Percentiles rank a stretch among this genome's conserved stretches.
These are phyloP conservation scores for Halichondria panicea DNA, from an alignment of 37 sponge, comb jelly and placozoan genomes.

Conservation along the genomic window DNA sequence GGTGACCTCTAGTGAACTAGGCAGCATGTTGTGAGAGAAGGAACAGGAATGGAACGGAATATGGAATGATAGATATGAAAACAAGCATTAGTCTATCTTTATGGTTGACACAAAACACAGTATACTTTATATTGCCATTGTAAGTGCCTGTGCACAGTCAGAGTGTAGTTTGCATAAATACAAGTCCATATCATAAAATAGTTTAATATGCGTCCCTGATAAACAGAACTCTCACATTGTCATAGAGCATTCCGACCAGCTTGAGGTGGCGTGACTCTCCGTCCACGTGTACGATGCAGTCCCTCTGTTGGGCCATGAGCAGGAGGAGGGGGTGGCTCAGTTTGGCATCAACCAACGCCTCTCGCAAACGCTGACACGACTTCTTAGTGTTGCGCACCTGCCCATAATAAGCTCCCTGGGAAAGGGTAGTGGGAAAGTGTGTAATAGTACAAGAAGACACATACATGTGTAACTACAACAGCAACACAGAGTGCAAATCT, in stretches of 20 bases:
- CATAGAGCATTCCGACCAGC: slow-evolving; percentile 83
- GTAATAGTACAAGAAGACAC: not conserved
- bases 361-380: slow-evolving; percentile 90
- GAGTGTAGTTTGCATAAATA: too few species aligned
- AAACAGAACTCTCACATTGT: slow-evolving; percentile 62
- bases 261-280: slow-evolving; percentile 81
- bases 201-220: not conserved
- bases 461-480: not conserved
- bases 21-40: too few species aligned
- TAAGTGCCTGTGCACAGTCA: too few species aligned
- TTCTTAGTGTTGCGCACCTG: slow-evolving; percentile 93
- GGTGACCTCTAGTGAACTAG: too few species aligned
- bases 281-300: slow-evolving; percentile 78
- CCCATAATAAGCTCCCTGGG: slow-evolving; percentile 85
- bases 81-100: too few species aligned
- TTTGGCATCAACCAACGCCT: slow-evolving; percentile 81
- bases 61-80: too few species aligned
- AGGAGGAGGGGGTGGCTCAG: slow-evolving; percentile 90
- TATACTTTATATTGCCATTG: too few species aligned
- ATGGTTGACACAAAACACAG: too few species aligned
- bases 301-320: slow-evolving; percentile 93
- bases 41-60: too few species aligned
- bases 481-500: not conserved
- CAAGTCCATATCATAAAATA: not conserved
- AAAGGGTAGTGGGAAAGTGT: too few species aligned